These are phyloP conservation scores for Pseudolaguvia tuberculata DNA, from an alignment of 2,113 vertebrate genomes.

Conservation along the genomic window DNA sequence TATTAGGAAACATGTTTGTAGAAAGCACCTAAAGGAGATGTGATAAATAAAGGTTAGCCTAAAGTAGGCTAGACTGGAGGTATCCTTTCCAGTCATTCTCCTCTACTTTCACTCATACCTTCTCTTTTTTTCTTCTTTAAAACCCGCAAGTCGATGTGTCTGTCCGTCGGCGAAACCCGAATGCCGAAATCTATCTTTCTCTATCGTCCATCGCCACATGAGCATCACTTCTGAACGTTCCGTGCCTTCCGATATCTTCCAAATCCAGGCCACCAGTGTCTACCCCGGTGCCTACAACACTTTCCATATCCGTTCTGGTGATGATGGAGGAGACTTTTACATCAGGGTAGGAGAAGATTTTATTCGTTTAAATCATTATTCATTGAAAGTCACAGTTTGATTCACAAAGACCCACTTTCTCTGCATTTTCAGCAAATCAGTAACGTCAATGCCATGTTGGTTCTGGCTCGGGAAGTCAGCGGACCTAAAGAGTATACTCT, in stretches of 20 bases:
- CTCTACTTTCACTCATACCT: neutral
- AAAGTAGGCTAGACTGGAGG: neutral
- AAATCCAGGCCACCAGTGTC: constrained; percentile 86
- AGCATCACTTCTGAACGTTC: constrained; percentile 85
- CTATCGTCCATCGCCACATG: constrained; percentile 86
- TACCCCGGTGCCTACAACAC: constrained; percentile 84
- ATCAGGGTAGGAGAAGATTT: constrained; percentile 72
- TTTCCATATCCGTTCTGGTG: constrained; percentile 84
- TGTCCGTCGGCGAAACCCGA: constrained; percentile 74
- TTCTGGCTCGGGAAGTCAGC: constrained; percentile 76
- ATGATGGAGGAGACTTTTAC: constrained; percentile 81
- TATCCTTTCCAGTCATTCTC: neutral
- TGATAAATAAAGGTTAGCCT: neutral
- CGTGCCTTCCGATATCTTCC: constrained; percentile 84
- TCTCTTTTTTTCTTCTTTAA: neutral
- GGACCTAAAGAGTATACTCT: constrained; percentile 83
- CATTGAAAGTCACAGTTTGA: neutral
- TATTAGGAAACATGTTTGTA: neutral
- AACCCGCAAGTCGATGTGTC: constrained; percentile 74
- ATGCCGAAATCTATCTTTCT: constrained; percentile 79
- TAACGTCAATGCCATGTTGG: constrained; percentile 88
- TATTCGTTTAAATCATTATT: neutral
- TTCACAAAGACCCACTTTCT: neutral
- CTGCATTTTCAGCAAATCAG: constrained; percentile 79
- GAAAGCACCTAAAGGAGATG: neutral